These are phyloP conservation scores for Erpobdella octoculata DNA, from an alignment of 2,888 invertebrate species.

Conservation along the genomic window DNA sequence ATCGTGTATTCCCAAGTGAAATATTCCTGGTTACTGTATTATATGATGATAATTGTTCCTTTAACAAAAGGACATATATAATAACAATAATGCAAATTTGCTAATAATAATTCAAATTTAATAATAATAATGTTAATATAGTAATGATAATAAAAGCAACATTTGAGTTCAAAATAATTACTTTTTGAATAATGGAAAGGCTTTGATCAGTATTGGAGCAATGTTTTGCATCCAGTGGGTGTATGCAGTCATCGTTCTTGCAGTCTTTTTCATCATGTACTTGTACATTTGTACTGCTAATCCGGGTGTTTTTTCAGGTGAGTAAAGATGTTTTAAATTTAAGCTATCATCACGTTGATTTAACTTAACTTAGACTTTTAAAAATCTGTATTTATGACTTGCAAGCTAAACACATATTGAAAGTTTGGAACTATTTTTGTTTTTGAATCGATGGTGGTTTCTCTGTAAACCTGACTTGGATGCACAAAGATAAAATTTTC, in stretches of 20 bases:
- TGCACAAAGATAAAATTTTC: too few species aligned
- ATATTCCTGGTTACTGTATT: neutral
- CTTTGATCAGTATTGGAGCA: constrained; percentile 73
- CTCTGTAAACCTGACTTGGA: too few species aligned
- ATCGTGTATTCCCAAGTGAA: constrained; percentile 5
- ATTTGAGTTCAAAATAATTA: neutral
- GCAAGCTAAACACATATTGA: too few species aligned
- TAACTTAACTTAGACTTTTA: neutral
- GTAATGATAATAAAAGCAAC: constrained; percentile 1
- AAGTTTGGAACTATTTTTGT: too few species aligned
- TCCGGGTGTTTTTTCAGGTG: constrained; percentile 86
- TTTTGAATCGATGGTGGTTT: too few species aligned
- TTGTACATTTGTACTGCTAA: constrained; percentile 88
- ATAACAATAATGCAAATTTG: neutral
- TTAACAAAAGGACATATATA: too few species aligned
- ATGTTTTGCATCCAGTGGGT: constrained; percentile 90
- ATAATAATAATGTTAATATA: too few species aligned
- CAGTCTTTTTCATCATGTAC: constrained; percentile 75
- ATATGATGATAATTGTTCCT: neutral
- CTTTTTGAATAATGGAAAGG: constrained; percentile 56
- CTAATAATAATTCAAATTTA: neutral
- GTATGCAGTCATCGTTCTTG: constrained; percentile 76
- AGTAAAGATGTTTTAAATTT: neutral
- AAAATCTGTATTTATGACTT: too few species aligned
- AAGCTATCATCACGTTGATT: neutral